Evolutionary conservation across 2,797 vertebrate species (phyloP), one percentile per base, ranked within the genome.

Genomic region (Lithobates sylvaticus): DNA sequence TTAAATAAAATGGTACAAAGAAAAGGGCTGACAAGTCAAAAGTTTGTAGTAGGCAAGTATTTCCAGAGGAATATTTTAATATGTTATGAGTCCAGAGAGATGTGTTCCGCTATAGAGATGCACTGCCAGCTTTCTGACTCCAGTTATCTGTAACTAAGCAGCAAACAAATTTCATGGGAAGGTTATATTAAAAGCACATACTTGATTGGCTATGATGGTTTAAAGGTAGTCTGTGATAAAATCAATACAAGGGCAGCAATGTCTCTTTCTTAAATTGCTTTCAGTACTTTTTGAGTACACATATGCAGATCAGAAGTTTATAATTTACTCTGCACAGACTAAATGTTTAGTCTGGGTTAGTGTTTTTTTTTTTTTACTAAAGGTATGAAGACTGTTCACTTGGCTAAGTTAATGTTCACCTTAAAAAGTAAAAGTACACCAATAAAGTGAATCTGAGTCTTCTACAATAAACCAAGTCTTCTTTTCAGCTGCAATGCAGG

Each of bases 1-100:
- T 71, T 81, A 36, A 71, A 72, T 81, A 64, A 47, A 50, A 50
- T 42, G 42, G 36, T 65, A 68, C 36, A 78, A 68, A 78, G 76
- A 39, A 78, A 67, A 61, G 23, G 61, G 21, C 23, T 39, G 65
- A 44, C 15, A 78, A 36, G 39, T 44, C 34, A 67, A 34, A 47
- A 65, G 32, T 26, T 67, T 36, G 15, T 50, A 39, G 29, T 27
- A 21, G 18, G 9, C 26, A 29, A 42, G 8, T 65, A 69, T n/a
- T 42, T 68, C 13, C 16, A 26, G 10, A 64, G 21, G 34, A 54
- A 18, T 54, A 58, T 27, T 61, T 78, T 29, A 61, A 76, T 26
- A 64, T 36, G 12, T 34, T 34, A 29, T 23, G 58, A 36, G 58
- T 15, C 36, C 18, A 61, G 54, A 61, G 54, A 61, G 54, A 61